Percentiles rank a stretch among this genome's conserved stretches.
phyloP scores from a whole-genome alignment of 2,113 vertebrate species.

The Sphaerodactylus townsendi region DNA sequence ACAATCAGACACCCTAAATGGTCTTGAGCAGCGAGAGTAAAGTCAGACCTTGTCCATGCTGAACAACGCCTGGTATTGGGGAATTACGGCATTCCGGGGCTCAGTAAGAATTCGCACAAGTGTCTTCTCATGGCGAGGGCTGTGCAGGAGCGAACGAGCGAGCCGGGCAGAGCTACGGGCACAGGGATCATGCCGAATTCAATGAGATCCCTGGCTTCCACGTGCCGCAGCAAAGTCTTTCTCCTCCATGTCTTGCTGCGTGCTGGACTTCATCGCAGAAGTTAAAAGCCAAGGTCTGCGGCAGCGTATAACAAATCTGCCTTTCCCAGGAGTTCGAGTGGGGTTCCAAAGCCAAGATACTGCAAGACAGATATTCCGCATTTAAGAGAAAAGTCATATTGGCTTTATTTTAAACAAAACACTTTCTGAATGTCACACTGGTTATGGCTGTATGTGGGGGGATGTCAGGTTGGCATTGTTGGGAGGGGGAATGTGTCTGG shows the following conservation, averaged over 20 bases:
- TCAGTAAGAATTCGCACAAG: conserved; percentile 93
- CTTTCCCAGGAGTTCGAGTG: conserved; percentile 90
- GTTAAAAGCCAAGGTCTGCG: conserved; percentile 92
- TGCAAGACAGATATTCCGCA: conserved; percentile 56
- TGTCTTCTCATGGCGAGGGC: conserved; percentile 91
- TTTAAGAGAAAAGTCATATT: background rate
- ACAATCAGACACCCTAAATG: rapidly evolving
- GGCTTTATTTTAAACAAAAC: too few species aligned
- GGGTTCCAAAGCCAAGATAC: conserved; percentile 95
- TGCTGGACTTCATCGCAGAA: conserved; percentile 85
- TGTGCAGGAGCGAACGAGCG: conserved; percentile 95
- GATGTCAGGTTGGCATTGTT: too few species aligned
- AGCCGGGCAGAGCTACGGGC: too few species aligned
- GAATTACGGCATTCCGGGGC: conserved; percentile 93
- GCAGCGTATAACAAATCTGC: conserved; percentile 91
- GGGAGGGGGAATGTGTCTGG: too few species aligned
- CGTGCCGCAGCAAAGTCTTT: conserved; percentile 89
- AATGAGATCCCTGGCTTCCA: conserved; percentile 95
- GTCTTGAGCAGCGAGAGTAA: background rate
- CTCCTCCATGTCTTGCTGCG: conserved; percentile 91
- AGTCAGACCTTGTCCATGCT: conserved; percentile 94
- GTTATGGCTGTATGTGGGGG: too few species aligned
- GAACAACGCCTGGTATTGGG: conserved; percentile 96
- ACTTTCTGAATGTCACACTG: too few species aligned
- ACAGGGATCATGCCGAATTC: conserved; percentile 99